These are phyloP conservation scores for Maniola hyperantus DNA, from an alignment of 2,888 invertebrate species.

Conservation along the genomic window DNA sequence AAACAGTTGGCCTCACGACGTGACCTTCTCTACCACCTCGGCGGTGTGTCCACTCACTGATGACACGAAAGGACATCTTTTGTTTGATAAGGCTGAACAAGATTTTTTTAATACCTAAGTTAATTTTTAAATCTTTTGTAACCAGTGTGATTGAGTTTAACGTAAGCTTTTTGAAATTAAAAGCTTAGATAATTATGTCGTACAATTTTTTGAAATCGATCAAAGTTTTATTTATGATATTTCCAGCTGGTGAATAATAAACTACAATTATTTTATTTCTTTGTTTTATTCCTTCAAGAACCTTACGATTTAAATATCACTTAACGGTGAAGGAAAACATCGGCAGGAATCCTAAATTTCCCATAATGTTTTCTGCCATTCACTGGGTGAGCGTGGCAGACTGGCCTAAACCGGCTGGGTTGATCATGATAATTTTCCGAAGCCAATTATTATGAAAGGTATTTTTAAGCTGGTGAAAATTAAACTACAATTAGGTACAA, in stretches of 20 bases:
- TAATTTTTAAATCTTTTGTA: constrained; percentile 74
- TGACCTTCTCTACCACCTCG: constrained; percentile 62
- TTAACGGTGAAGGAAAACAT: too few relatives aligned
- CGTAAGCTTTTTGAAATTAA: constrained; percentile 65
- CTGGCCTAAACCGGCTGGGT: too few relatives aligned
- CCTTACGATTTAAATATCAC: background rate
- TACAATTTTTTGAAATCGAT: constrained; percentile 79
- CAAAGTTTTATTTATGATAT: constrained; percentile 76
- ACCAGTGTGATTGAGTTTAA: constrained; percentile 71
- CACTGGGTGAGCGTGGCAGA: too few relatives aligned
- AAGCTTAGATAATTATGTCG: constrained; percentile 61
- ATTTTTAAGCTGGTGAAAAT: constrained; percentile 73
- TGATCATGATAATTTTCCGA: constrained; percentile 70
- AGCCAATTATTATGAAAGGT: constrained; percentile 71
- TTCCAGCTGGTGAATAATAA: constrained; percentile 77
- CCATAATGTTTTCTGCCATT: too few relatives aligned
- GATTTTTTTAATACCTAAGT: constrained; percentile 76
- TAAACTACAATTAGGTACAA: constrained; percentile 74
- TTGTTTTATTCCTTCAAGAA: constrained; percentile 52
- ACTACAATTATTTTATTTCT: constrained; percentile 68
- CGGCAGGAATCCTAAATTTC: too few relatives aligned
- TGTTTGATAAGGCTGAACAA: constrained; percentile 81
- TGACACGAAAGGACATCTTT: constrained; percentile 76
- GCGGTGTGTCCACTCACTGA: constrained; percentile 61
- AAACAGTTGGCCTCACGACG: constrained; percentile 55